Percentiles rank a stretch among this genome's conserved stretches.
Evolutionary conservation across 2,888 invertebrate genomes (phyloP).

Genomic region (Callosobruchus maculatus): DNA sequence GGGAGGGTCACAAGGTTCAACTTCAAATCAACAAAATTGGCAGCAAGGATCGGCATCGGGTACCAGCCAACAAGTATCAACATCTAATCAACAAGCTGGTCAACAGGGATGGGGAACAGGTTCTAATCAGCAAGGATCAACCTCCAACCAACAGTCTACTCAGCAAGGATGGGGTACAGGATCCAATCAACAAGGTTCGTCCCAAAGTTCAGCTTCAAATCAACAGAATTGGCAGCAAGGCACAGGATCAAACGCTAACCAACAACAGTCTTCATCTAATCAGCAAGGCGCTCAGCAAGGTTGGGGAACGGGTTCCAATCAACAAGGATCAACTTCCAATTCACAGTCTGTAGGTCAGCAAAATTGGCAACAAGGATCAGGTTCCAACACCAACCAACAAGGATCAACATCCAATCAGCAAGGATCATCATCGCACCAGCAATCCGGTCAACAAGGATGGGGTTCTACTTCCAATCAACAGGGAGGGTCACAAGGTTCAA

Average conservation of each 20-base stretch:
- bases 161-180: background rate
- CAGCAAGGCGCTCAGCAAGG: conserved; percentile 5
- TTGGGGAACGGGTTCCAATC: background rate
- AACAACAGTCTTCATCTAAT: conserved; percentile 11
- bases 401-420: conserved; percentile 11
- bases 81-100: background rate
- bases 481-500: conserved; percentile 56
- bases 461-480: conserved; percentile 20
- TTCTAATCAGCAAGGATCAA: conserved; percentile 1
- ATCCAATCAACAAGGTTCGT: conserved; percentile 6
- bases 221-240: conserved; percentile 12
- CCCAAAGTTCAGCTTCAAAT: conserved; percentile 4
- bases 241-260: conserved; percentile 5
- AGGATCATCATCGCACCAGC: conserved; percentile 14
- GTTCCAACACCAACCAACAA: conserved; percentile 10
- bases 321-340: conserved; percentile 1
- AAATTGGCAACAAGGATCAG: background rate
- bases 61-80: background rate
- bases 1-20: conserved; percentile 3
- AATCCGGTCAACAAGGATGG: conserved; percentile 14
- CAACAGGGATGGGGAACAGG: background rate
- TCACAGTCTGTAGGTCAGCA: background rate
- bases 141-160: background rate
- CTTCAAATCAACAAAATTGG: background rate
- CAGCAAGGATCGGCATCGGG: background rate